phyloP scores from a whole-genome alignment of 2,888 invertebrate species.

The Carabus problematicus region DNA sequence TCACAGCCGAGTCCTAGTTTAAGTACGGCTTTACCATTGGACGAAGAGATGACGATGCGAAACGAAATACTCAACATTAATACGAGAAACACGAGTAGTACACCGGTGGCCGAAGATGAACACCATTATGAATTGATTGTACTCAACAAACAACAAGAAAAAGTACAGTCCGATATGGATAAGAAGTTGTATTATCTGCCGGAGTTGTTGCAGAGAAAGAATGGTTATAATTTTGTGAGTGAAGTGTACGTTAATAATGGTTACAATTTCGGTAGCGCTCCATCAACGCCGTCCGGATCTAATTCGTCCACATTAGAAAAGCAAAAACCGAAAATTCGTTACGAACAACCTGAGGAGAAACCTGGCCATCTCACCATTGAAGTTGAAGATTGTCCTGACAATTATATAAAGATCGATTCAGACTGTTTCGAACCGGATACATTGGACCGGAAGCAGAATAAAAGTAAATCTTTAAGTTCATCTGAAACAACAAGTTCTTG shows the following conservation, averaged over 20 bases:
- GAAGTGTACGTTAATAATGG: conserved; percentile 82
- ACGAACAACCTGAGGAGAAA: conserved; percentile 66
- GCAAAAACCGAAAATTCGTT: conserved; percentile 58
- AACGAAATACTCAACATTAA: conserved; percentile 75
- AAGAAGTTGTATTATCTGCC: conserved; percentile 57
- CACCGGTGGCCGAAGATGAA: conserved; percentile 51
- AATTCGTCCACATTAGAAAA: conserved; percentile 63
- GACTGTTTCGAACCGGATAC: conserved; percentile 88
- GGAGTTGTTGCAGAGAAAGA: conserved; percentile 60
- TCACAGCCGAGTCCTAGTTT: conserved; percentile 77
- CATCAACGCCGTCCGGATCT: conserved; percentile 66
- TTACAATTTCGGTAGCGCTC: conserved; percentile 69
- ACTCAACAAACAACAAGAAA: conserved; percentile 50
- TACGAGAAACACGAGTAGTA: conserved; percentile 63
- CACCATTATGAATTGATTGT: conserved; percentile 61
- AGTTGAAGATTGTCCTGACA: conserved; percentile 81
- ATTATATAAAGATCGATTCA: conserved; percentile 78
- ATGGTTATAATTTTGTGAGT: conserved; percentile 74
- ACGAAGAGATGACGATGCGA: conserved; percentile 81
- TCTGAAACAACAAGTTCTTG: conserved; percentile 55
- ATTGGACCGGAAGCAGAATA: conserved; percentile 78
- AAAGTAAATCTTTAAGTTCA: conserved; percentile 54
- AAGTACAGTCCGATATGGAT: conserved; percentile 57
- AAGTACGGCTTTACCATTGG: conserved; percentile 76
- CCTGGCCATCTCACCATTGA: conserved; percentile 85